Evolutionary conservation across 1,140 invertebrate species (phyloP).

Genomic region (Zaprionus taronus): DNA sequence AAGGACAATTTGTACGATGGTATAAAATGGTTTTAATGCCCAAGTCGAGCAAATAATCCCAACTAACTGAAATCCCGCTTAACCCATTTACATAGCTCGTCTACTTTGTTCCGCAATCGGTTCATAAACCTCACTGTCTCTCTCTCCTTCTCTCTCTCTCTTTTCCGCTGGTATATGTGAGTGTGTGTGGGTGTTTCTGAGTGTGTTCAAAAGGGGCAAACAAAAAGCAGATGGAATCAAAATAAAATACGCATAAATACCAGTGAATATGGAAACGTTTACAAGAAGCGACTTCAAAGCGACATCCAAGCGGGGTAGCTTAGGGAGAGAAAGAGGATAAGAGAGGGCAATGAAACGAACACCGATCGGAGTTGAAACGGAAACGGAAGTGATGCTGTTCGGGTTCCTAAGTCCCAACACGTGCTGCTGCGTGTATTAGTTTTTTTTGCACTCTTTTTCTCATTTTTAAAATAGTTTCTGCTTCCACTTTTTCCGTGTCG

Average conservation of each 20-base stretch:
- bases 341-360: conserved; percentile 9
- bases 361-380: conserved; percentile 20
- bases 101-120: conserved; percentile 16
- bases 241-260: conserved; percentile 72
- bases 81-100: conserved; percentile 24
- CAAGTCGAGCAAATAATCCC: conserved; percentile 23
- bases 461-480: conserved; percentile 25
- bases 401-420: conserved; percentile 46
- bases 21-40: conserved; percentile 1
- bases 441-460: conserved; percentile 15
- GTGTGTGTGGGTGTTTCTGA: conserved; percentile 1
- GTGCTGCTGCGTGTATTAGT: conserved; percentile 26
- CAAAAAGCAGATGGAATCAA: conserved; percentile 56
- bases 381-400: conserved; percentile 28
- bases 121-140: not conserved
- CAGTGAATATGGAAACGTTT: conserved; percentile 24
- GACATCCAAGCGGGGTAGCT: conserved; percentile 8
- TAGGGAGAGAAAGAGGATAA: not conserved
- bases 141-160: not conserved
- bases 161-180: not conserved
- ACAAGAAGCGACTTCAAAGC: conserved; percentile 38
- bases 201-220: conserved; percentile 1
- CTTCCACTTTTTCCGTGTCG: conserved; percentile 31
- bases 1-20: not conserved
- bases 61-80: conserved; percentile 17